Percentiles rank a stretch among this genome's conserved stretches.
Evolutionary conservation across 2,797 vertebrate species (phyloP).

Genomic region (Paratrypauchen microcephalus): DNA sequence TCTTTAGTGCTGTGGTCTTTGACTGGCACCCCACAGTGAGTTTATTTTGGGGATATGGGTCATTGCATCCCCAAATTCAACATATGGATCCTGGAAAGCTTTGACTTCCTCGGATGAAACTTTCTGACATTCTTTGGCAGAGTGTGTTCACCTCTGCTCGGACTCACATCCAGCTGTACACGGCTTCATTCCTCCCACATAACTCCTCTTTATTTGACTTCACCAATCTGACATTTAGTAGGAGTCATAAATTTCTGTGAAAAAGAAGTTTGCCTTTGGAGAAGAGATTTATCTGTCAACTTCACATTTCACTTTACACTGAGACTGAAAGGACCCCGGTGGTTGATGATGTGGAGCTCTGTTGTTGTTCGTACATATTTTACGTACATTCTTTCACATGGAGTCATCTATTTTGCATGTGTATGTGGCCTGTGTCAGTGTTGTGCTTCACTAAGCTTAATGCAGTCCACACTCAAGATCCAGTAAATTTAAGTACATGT

Average conservation of each 20-base stretch:
- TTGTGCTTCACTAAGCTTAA: constrained; percentile 52
- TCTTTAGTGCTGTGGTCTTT: constrained; percentile 57
- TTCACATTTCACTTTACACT: constrained; percentile 59
- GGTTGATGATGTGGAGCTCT: constrained; percentile 55
- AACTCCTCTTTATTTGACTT: constrained; percentile 59
- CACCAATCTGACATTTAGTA: constrained; percentile 56
- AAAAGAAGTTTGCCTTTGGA: constrained; percentile 43
- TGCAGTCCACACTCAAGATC: constrained; percentile 54
- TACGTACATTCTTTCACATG: constrained; percentile 54
- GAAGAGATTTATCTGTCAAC: constrained; percentile 62
- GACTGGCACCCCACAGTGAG: constrained; percentile 49
- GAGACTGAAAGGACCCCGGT: constrained; percentile 54
- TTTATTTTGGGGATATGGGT: constrained; percentile 70
- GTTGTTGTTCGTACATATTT: constrained; percentile 58
- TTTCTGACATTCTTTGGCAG: constrained; percentile 43
- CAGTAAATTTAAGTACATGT: constrained; percentile 57
- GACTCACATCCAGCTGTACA: constrained; percentile 39
- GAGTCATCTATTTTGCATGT: constrained; percentile 56
- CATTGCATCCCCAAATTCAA: constrained; percentile 56
- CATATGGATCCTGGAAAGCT: constrained; percentile 50
- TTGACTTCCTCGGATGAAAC: constrained; percentile 37
- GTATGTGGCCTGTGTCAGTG: constrained; percentile 55
- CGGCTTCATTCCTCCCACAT: constrained; percentile 36
- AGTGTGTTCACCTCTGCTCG: constrained; percentile 31
- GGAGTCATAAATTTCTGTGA: constrained; percentile 37